phyloP scores from a whole-genome alignment of 2,888 invertebrate species.

The Lobophora halterata region DNA sequence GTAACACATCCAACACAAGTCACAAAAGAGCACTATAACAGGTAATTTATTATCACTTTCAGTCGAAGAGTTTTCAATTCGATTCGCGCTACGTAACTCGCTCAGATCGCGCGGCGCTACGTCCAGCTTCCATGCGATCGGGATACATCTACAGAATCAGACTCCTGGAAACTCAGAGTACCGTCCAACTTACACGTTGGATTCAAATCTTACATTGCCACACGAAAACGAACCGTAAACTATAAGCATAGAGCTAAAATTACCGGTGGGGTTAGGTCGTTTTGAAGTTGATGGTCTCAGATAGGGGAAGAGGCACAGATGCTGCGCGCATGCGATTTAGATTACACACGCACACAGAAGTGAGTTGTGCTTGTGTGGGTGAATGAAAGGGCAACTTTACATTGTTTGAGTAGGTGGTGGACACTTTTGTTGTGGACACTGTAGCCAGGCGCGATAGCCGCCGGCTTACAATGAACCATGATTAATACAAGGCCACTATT shows the following conservation, averaged over 20 bases:
- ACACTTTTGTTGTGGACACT: conserved; percentile 68
- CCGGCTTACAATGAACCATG: conserved; percentile 48
- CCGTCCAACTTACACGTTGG: conserved; percentile 38
- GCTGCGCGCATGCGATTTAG: conserved; percentile 75
- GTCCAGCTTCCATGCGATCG: conserved; percentile 61
- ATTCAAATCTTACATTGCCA: conserved; percentile 19
- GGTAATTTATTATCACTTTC: conserved; percentile 37
- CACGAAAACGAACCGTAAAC: not conserved
- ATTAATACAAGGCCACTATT: conserved; percentile 46
- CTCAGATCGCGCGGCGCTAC: conserved; percentile 40
- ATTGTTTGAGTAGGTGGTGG: conserved; percentile 63
- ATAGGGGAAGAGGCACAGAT: conserved; percentile 72
- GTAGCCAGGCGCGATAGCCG: conserved; percentile 47
- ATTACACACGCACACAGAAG: conserved; percentile 39
- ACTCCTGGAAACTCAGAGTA: conserved; percentile 73
- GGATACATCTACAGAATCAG: conserved; percentile 74
- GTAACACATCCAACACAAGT: conserved; percentile 38
- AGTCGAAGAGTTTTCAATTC: conserved; percentile 16
- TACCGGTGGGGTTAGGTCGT: conserved; percentile 26
- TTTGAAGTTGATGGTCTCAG: conserved; percentile 37
- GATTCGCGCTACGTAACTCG: conserved; percentile 28
- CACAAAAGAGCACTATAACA: conserved; percentile 41
- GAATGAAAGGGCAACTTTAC: conserved; percentile 45
- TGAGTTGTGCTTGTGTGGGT: conserved; percentile 44
- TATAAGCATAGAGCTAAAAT: conserved; percentile 19